Conservation (phyloP, 2,888 invertebrate genomes). For the Melitaea athalia region DNA sequence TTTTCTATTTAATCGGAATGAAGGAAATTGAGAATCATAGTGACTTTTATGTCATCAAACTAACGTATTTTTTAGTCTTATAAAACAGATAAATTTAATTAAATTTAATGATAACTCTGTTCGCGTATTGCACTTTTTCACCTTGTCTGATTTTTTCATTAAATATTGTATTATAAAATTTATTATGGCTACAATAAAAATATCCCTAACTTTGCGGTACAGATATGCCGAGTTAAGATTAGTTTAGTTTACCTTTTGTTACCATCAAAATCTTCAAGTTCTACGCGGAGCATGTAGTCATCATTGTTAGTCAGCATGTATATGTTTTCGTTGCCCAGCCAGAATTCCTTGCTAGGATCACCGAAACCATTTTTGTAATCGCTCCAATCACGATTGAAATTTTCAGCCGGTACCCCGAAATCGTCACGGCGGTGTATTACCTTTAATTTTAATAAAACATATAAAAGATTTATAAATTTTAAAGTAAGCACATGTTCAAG, state of each 20-base stretch:
- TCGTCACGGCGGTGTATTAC: slow-evolving; percentile 95
- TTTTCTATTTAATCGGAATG: no score
- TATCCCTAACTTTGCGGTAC: background rate
- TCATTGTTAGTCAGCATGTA: slow-evolving; percentile 96
- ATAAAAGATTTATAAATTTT: background rate
- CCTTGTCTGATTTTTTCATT: no score
- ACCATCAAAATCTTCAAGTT: slow-evolving; percentile 95
- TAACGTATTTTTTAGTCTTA: no score
- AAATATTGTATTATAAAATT: no score
- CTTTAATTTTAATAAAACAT: slow-evolving; percentile 67
- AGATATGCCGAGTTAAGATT: no score
- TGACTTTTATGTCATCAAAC: no score
- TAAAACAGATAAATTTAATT: no score
- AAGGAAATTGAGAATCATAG: no score
- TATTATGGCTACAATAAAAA: no score
- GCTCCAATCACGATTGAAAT: slow-evolving; percentile 95
- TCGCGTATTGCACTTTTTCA: no score
- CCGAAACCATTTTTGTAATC: slow-evolving; percentile 97
- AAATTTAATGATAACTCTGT: no score
- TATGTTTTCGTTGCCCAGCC: slow-evolving; percentile 96
- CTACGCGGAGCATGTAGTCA: slow-evolving; percentile 92
- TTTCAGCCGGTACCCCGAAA: slow-evolving; percentile 92
- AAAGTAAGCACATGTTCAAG: background rate
- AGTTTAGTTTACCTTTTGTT: slow-evolving; percentile 87
- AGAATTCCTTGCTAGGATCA: slow-evolving; percentile 94